These are phyloP conservation scores for Nanorana parkeri DNA, from an alignment of 2,113 vertebrate genomes.

Conservation along the genomic window DNA sequence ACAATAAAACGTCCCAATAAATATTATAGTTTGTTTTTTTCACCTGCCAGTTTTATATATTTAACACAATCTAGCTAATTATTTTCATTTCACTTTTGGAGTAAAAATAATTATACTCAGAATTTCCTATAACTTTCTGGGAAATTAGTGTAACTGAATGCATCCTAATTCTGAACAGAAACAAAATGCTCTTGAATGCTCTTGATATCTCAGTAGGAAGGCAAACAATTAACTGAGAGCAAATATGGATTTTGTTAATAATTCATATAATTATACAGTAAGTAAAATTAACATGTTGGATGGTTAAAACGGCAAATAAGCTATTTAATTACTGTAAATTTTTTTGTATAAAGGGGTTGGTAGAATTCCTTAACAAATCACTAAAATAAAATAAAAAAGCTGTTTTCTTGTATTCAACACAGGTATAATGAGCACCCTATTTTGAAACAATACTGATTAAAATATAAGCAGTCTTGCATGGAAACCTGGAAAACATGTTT, in stretches of 20 bases:
- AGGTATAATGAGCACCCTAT: no score
- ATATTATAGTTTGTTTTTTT: no score
- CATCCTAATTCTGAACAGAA: slow-evolving; percentile 5
- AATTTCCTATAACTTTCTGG: neutral
- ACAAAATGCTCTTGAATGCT: slow-evolving; percentile 17
- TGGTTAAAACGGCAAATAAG: neutral
- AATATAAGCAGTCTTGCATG: no score
- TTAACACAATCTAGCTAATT: neutral
- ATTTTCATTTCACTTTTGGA: neutral
- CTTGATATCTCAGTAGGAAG: slow-evolving; percentile 6
- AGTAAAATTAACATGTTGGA: slow-evolving; percentile 1
- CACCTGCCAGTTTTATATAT: neutral
- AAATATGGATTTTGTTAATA: slow-evolving; percentile 22
- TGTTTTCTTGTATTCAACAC: no score
- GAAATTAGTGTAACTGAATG: neutral
- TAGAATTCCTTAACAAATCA: no score
- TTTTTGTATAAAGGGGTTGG: no score
- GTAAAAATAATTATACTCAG: neutral
- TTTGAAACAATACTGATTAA: no score
- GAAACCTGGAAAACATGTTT: no score
- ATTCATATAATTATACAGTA: slow-evolving; percentile 6
- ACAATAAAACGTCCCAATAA: no score
- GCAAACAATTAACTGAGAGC: neutral
- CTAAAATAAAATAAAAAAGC: no score
- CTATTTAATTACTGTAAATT: neutral